Evolutionary conservation across 1,140 invertebrate genomes (phyloP), one percentile per base, ranked within the genome.

Genomic region (Apis laboriosa): DNA sequence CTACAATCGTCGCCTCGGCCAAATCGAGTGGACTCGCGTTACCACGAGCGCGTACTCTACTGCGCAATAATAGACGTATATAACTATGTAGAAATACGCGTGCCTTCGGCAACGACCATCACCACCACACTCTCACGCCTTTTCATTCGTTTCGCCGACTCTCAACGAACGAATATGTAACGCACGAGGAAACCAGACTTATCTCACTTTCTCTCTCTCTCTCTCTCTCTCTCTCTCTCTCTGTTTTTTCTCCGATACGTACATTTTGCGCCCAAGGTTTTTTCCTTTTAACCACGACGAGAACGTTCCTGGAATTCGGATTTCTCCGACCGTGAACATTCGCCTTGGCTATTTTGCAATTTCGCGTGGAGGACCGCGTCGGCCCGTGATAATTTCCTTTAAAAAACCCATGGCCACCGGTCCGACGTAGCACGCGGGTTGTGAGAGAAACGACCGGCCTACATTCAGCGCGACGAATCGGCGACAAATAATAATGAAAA

Each of bases 41-140:
- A 74, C 51, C 43, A 67, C 53, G 72, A 67, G 63, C 72, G 63
- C 79, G 34, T 43, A n/a, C n/a, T 67, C 63, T 67, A 19, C 34
- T 51, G 79, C 79, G 72, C 72, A 81, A 67, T 68, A 76, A 76
- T 76, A 76, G 79, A 58, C 55, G 60, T 58, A 21, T 12, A 28
- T 15, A 24, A 9, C 9, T 21, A 53, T 21, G n/a, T n/a, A 19
- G 2, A n/a, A 24, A 24, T 24, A 49, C 67, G 15, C 28, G 34
- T 9, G 53, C 11, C 61, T 28, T n/a, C 58, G 34, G 5, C 34
- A 3, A 34, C 34, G 34, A 4, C 34, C 34, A 7, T 43, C 9
- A 61, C 58, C 8, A 55, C 12, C 13, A 53, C 15, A 60, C 53
- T 56, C 53, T 56, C 70, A 24, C 24, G 34, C 34, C 34, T 72